Evolutionary conservation across 1,140 invertebrate species (phyloP), one percentile per base, ranked within the genome.

Genomic region (Drosophila quadrilineata): DNA sequence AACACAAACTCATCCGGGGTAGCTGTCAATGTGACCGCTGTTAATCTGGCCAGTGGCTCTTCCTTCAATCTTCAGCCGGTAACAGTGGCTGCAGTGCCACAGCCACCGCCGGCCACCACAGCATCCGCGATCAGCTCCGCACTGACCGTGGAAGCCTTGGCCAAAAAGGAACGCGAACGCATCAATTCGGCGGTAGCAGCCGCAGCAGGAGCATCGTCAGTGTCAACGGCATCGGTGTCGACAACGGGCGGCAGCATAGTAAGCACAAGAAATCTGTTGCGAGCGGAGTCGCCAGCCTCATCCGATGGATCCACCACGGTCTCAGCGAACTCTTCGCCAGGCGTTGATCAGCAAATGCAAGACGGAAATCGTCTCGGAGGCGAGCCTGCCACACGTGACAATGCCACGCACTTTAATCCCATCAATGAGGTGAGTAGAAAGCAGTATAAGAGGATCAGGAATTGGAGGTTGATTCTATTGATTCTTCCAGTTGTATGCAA

Each of bases 271-370:
- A 62, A 70, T 22, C 26, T n/a, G n/a, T n/a, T 75, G 90, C 92
- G 70, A 38, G 89, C 88, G 21, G 79, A 72, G 1, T 88, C 88
- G 12, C 86, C 88, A 6, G 88, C 82, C 8, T 90, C 87, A 3
- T 90, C 90, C 12, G 90, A 91, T 38, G 94, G 94, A n/a, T 95
- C 94, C 0, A 95, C 94, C 0, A 95, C 94, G 0, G 93, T 95
- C 1, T 95, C 94, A 1, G 94, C 94, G 0, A 95, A 94, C n/a
- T 94, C 94, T 0, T 94, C 94, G 26, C 94, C 94, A 1, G 94
- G 92, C 3, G 90, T 93, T 19, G 93, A 94, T 28, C 94, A 95
- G 63, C 91, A 92, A 36, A 91, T 92, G 33, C 92, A 93, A 49
- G 89, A 93, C 90, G 80, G 93, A 90, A 79, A 90, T 66, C 58